Evolutionary conservation across 2,797 vertebrate species (phyloP), one percentile per base, ranked within the genome.

Genomic region (Argya squamiceps): DNA sequence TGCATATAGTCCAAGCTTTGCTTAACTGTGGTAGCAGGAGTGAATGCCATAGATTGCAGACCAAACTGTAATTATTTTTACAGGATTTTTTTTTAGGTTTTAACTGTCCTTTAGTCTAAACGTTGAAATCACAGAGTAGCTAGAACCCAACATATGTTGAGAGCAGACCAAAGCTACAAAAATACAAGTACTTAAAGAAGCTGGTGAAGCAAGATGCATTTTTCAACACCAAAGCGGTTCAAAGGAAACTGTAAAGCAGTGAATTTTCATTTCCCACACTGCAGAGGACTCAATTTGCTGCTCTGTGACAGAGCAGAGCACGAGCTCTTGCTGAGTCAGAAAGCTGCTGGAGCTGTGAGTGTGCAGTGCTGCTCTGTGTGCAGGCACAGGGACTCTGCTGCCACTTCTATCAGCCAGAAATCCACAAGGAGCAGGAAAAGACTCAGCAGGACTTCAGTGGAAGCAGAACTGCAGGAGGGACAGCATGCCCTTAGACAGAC

Each of bases 271-370:
- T 55, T 89, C 67, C 49, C 55, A 59, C n/a, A 24, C 39, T 53
- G 69, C 37, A 34, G 63, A 84, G 49, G n/a, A 71, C 39, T 91
- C 73, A 8, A 20, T 44, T 64, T 78, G 70, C 59, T 74, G 11
- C 67, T 79, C 74, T 47, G 76, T 78, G 70, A 20, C 43, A 24
- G 68, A 71, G 52, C 83, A 83, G 41, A 90, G 73, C 78, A 49
- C 0, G 9, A 74, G 67, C 79, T 78, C 60, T 11, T 80, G 94
- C 96, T 89, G 91, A 92, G 77, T 91, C 92, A 96, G 92, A 92
- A 56, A 78, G 80, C 62, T 53, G 55, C 64, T 6, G 27, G 26
- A 56, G 83, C 83, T 23, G 60, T 5, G 18, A 46, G 24, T 16
- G 24, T 58, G 76, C 69, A 77, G 22, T 11, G 36, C 41, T 43